phyloP scores from a whole-genome alignment of 1,140 invertebrate species.

The Nasonia vitripennis region DNA sequence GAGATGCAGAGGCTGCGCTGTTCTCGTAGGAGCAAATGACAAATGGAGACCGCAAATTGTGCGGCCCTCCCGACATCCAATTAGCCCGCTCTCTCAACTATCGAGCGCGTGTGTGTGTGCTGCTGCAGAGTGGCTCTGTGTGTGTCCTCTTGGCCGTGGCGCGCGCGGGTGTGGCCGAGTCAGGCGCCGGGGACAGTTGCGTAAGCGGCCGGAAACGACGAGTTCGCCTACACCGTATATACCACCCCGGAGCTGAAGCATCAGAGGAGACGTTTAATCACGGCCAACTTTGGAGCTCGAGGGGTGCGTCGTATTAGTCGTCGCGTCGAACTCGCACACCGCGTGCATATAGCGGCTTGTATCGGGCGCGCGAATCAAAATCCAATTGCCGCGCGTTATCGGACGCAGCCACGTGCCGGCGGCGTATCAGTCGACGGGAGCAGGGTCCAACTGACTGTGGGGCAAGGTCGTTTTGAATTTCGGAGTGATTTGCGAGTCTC shows the following conservation, averaged over 20 bases:
- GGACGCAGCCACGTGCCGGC: neutral
- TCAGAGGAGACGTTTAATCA: conserved; percentile 68
- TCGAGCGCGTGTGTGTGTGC: neutral
- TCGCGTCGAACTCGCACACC: neutral
- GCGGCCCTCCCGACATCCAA: conserved; percentile 68
- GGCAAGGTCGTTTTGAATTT: conserved; percentile 49
- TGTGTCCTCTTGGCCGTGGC: neutral
- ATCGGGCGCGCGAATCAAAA: neutral
- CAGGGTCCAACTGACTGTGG: conserved; percentile 1
- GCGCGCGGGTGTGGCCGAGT: conserved; percentile 10
- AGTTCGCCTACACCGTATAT: neutral
- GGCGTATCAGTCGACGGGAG: neutral
- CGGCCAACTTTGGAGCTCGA: neutral
- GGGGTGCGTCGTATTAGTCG: too few species aligned
- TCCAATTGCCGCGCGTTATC: neutral
- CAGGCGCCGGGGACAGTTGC: conserved; percentile 37
- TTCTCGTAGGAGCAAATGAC: conserved; percentile 64
- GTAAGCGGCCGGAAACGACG: conserved; percentile 62
- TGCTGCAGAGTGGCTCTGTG: neutral
- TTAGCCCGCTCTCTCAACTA: conserved; percentile 63
- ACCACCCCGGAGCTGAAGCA: conserved; percentile 10
- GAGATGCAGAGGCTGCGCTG: conserved; percentile 13
- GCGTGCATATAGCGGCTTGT: neutral
- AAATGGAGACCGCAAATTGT: conserved; percentile 72
- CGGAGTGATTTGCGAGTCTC: conserved; percentile 45